A percentile compares a stretch with the other conserved stretches of the same genome.
phyloP scores from a whole-genome alignment of 2,797 vertebrate genomes.

The Lindbergichthys nudifrons region DNA sequence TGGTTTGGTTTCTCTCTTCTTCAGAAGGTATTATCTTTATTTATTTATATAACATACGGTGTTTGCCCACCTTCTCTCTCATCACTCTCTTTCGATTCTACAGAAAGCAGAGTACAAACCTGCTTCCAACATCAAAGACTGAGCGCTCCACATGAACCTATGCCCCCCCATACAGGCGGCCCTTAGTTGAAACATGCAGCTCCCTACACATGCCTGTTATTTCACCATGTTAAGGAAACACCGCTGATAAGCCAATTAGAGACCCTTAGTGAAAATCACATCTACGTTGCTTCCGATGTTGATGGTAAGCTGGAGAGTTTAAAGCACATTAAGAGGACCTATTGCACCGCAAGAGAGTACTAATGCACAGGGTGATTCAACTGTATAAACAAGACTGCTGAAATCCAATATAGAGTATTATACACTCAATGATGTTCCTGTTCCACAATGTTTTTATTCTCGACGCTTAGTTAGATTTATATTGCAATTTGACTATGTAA shows the following conservation, averaged over 20 bases:
- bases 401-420: conserved; percentile 37
- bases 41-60: not conserved
- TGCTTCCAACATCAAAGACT: conserved; percentile 16
- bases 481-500: too few relatives aligned
- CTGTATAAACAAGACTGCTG: conserved; percentile 42
- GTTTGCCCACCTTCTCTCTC: not conserved
- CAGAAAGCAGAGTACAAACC: not conserved
- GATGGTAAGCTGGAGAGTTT: conserved; percentile 28
- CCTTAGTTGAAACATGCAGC: conserved; percentile 6
- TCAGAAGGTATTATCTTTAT: too few relatives aligned
- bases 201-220: conserved; percentile 10
- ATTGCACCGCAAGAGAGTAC: conserved; percentile 28
- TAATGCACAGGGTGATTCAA: conserved; percentile 46
- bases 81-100: conserved; percentile 13
- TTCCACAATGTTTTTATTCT: conserved; percentile 45
- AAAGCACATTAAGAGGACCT: conserved; percentile 51
- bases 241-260: conserved; percentile 44
- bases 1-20: too few relatives aligned
- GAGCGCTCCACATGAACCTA: not conserved
- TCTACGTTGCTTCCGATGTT: conserved; percentile 7
- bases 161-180: not conserved
- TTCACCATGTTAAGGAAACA: not conserved
- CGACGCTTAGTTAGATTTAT: conserved; percentile 33
- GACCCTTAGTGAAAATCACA: conserved; percentile 37
- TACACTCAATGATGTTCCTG: conserved; percentile 29